Base-by-base conservation (phyloP, 2,113 vertebrate species). In the Mesocricetus auratus region DNA sequence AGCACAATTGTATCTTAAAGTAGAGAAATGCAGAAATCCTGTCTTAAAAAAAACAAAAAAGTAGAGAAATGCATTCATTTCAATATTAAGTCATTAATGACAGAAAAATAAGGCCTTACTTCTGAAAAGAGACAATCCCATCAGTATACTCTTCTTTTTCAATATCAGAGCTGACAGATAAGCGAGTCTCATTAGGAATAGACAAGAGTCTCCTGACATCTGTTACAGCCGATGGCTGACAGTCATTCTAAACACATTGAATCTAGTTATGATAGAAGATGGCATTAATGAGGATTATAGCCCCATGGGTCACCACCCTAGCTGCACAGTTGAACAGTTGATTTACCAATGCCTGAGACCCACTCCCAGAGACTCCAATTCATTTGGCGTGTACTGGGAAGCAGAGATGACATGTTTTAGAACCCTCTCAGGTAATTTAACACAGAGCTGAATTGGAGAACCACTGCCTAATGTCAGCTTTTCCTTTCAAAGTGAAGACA, bases 141-240 rank as follows among this genome's bases (percentile, higher is more conserved):
- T 77, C 68, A 71, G 15, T 13, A 24, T 75, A 62, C 3, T 90
- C n/a, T 58, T 78, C 60, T 62, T 92, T 93, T 92, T 85, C n/a
- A 92, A 15, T 82, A 95, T 86, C 73, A 92, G 90, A 68, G 69
- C 36, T 96, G 96, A 97, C 82, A 97, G 96, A 78, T 85, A 88
- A 95, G 66, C 15, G 1, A 91, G 78, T 94, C 91, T 95, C 91
- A 87, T 89, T 91, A 93, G 86, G 86, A 94, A 96, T 17, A 94
- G 56, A 11, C 66, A 90, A 86, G 91, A 45, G 69, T 91, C 60
- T 93, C 83, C 87, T 77, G 89, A 85, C 94, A 93, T 75, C 83
- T 94, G 90, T 74, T 93, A 88, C 7, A 88, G 66, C 10, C 19
- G 58, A 71, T 3, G 33, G 78, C 68, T 87, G 94, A 83, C 47